Conservation (phyloP, 2,888 invertebrate genomes). For the Lamellibrachia satsuma region DNA sequence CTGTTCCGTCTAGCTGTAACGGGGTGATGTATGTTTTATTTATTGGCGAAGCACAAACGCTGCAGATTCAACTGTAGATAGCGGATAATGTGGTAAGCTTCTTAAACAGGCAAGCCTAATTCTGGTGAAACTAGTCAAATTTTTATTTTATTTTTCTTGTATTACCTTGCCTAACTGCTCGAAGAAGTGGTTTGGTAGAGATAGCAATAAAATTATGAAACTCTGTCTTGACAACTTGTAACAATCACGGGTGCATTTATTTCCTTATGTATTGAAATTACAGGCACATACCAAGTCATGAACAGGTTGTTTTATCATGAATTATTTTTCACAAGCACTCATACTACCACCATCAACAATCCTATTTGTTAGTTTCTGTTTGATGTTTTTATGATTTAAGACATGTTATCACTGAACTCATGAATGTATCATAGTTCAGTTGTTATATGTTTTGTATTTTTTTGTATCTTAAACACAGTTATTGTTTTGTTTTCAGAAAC, state of each 20-base stretch:
- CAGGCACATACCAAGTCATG: not conserved
- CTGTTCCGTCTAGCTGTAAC: not conserved
- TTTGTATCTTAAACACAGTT: too few species aligned
- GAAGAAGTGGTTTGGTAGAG: not conserved
- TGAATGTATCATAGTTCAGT: not conserved
- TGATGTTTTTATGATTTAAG: not conserved
- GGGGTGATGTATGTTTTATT: slow-evolving; percentile 5
- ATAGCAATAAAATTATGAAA: slow-evolving; percentile 5
- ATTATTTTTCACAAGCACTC: too few species aligned
- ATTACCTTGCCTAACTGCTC: not conserved
- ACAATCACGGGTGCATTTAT: not conserved
- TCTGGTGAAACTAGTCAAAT: slow-evolving; percentile 13
- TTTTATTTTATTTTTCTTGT: slow-evolving; percentile 14
- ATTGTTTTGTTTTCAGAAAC: not conserved
- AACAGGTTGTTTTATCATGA: not conserved
- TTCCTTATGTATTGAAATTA: not conserved
- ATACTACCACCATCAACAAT: not conserved
- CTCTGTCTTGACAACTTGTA: not conserved
- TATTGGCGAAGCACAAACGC: not conserved
- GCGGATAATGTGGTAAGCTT: not conserved
- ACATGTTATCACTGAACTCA: not conserved
- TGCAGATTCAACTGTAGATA: not conserved
- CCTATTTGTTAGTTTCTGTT: not conserved
- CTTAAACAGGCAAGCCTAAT: not conserved
- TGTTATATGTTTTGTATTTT: not conserved